Conservation (phyloP, 2,113 vertebrate species). For the Chelonoidis abingdonii region DNA sequence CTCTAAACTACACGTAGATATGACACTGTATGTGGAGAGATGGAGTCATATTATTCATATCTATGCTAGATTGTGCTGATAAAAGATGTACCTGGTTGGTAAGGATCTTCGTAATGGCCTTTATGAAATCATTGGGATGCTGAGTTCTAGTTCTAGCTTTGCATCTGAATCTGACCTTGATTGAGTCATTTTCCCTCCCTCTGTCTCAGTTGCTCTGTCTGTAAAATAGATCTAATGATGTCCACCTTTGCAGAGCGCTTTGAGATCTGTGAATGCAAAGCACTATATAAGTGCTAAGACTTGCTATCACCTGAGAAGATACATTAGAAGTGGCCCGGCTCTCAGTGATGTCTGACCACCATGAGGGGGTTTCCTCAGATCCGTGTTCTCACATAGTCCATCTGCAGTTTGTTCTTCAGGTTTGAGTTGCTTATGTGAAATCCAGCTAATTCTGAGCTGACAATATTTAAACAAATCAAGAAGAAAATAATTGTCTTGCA, state of each 20-base stretch:
- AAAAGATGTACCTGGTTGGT: neutral
- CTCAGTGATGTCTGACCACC: neutral
- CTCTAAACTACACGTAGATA: neutral
- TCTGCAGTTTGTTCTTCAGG: neutral
- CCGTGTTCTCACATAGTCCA: neutral
- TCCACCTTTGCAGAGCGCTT: neutral
- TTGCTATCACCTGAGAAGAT: neutral
- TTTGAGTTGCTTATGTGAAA: neutral
- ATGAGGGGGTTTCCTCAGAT: neutral
- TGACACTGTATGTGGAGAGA: neutral
- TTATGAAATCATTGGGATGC: neutral
- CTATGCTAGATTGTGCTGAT: neutral
- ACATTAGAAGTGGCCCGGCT: neutral
- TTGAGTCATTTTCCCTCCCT: neutral
- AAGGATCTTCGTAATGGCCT: neutral
- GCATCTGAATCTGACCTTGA: neutral
- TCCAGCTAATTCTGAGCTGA: neutral
- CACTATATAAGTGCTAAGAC: neutral
- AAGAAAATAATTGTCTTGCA: neutral
- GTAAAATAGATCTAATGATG: neutral
- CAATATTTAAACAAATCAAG: neutral
- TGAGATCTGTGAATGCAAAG: neutral
- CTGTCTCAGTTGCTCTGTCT: neutral
- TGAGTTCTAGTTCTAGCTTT: neutral
- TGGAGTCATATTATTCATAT: accelerated